Conservation (phyloP, 1,140 invertebrate species). For the Drosophila eugracilis region DNA sequence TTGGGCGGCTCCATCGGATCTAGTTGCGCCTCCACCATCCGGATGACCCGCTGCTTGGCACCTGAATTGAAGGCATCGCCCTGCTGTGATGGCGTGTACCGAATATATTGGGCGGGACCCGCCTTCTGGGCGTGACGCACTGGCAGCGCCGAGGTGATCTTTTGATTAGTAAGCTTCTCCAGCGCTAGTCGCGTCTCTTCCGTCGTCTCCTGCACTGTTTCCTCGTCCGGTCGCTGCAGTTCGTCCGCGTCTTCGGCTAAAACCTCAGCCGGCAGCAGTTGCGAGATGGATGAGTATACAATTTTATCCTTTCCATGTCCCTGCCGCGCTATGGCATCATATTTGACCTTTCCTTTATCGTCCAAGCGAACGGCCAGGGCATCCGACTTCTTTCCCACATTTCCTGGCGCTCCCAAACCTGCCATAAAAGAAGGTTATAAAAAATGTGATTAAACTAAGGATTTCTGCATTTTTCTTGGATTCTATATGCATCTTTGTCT, state of each 20-base stretch:
- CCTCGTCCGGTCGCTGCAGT: constrained; percentile 93
- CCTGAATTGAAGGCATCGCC: constrained; percentile 98
- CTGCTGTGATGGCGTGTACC: constrained; percentile 99
- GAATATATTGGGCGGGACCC: constrained; percentile 97
- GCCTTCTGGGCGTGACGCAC: constrained; percentile 95
- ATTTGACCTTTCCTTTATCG: constrained; percentile 97
- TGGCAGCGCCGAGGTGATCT: constrained; percentile 97
- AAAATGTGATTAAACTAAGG: too few relatives aligned
- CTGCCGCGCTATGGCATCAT: constrained; percentile 97
- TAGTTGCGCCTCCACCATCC: constrained; percentile 97
- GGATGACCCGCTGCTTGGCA: constrained; percentile 98
- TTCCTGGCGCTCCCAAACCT: constrained; percentile 92
- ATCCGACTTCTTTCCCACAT: constrained; percentile 89
- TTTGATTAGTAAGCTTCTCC: constrained; percentile 94
- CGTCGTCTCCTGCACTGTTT: constrained; percentile 94
- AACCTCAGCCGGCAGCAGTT: constrained; percentile 97
- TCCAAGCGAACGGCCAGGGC: constrained; percentile 97
- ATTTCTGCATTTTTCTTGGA: too few relatives aligned
- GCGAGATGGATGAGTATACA: constrained; percentile 97
- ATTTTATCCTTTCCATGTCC: constrained; percentile 99
- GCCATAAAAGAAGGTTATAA: not conserved
- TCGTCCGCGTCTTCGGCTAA: constrained; percentile 95
- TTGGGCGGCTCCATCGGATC: constrained; percentile 99
- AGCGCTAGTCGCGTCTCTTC: constrained; percentile 93
- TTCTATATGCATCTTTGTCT: too few relatives aligned